Conservation (phyloP, 2,113 vertebrate genomes). For the Balaenoptera acutorostrata region DNA sequence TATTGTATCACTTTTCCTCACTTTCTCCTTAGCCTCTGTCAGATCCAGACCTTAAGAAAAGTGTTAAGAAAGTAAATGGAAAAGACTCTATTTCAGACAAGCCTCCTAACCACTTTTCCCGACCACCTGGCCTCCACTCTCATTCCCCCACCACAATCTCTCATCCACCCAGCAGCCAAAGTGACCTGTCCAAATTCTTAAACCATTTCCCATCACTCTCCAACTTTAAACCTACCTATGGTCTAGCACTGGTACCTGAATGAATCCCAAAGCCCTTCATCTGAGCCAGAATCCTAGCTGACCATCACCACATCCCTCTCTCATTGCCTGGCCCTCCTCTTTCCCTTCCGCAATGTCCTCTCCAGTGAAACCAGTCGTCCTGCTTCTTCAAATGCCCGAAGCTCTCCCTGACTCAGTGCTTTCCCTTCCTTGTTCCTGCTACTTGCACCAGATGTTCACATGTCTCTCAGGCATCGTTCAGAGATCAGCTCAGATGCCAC, state of each 20-base stretch:
- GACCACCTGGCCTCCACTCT: neutral
- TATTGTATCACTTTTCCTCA: neutral
- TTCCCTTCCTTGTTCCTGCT: neutral
- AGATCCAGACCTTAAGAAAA: neutral
- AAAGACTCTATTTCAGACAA: neutral
- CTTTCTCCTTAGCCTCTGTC: neutral
- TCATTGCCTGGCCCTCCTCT: fast-evolving
- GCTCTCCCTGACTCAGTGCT: neutral
- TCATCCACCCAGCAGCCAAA: neutral
- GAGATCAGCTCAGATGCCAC: neutral
- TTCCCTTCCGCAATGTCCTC: neutral
- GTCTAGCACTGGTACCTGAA: neutral
- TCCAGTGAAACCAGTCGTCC: neutral
- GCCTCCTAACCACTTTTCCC: neutral
- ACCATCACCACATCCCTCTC: neutral
- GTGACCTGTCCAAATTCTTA: neutral
- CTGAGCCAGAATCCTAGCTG: neutral
- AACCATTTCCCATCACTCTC: neutral
- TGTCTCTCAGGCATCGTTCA: neutral
- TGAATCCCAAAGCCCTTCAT: neutral
- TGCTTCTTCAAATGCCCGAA: neutral
- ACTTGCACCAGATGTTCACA: neutral
- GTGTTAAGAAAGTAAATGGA: neutral
- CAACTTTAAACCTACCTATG: neutral
- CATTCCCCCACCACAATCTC: neutral